Base-by-base conservation (phyloP, 1,140 invertebrate genomes). In the Sitobion miscanthi region DNA sequence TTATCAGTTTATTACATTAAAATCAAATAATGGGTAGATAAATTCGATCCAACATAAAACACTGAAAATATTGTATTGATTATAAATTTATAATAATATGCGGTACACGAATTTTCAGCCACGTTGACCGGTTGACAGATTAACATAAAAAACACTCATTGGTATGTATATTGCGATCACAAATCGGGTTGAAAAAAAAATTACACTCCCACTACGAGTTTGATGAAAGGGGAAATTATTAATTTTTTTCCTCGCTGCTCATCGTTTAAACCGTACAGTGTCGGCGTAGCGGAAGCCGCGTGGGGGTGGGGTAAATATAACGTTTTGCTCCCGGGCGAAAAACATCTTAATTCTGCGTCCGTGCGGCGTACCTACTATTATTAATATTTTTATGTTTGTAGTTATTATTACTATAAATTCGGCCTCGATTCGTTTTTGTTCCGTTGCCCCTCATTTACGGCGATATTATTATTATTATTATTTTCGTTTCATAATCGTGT, bases 311-410 rank as follows among this genome's bases (percentile, higher is more conserved):
- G 30, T 77, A 77, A 77, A 77, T 77, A 77, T 77, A 77, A 77
- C 62, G 62, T 77, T 77, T n/a, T 17, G 62, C 62, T 77, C 30
- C 62, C 30, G 62, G 62, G 62, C 62, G 62, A 77, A 77, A 77
- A 77, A 77, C 62, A 77, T 77, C 62, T 77, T 77, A 77, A 77
- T 77, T 77, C 14, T 77, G 30, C n/a, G 62, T 77, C 62, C 62
- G n/a, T 17, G n/a, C 30, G n/a, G 62, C 11, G 62, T 69, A 69
- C 11, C 9, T 62, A 69, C n/a, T 77, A 77, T 77, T 77, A 77
- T n/a, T 77, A 77, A 77, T n/a, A 77, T 77, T 77, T n/a, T 77
- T 77, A 77, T n/a, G 62, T n/a, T 69, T 69, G n/a, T 69, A n/a
- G 62, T 69, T 69, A 69, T 69, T 69, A 62, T n/a, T 69, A 2